Base-by-base conservation (phyloP, 1,140 invertebrate genomes). In the Oscheius sp. region DNA sequence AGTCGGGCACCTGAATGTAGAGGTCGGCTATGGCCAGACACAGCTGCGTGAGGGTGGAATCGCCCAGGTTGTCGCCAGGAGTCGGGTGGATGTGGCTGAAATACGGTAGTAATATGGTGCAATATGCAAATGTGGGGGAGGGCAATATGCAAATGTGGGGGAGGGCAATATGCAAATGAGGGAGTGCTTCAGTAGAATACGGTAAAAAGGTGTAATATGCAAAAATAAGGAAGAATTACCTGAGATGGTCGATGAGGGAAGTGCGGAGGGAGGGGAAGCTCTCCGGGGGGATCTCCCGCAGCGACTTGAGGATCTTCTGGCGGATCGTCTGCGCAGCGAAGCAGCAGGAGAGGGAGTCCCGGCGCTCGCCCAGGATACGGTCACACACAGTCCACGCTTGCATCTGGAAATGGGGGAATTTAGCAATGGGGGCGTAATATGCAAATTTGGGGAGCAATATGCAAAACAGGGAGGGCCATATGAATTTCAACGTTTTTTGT, bases 271-370 rank as follows among this genome's bases (percentile, higher is more conserved):
- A 92, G 68, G 88, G 85, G 79, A 95, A 91, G 34, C 92, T 90
- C 78, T 92, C 90, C 18, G 87, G 77, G 10, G 95, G 94, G 62
- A 99, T 86, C 87, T 99, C 95, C 80, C 93, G 90, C 82, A 98
- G 95, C 65, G 91, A 92, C 78, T 91, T 89, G 85, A 97, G 92
- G 62, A 89, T 88, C 84, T 88, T 82, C 45, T 65, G 28, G 36
- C 95, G 88, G 90, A 99, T 93, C 2, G 95, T 98, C 86, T 98
- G 95, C 10, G 95, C 94, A 26, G 93, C 95, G 88, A 98, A 97
- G 85, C 95, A 96, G 87, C 93, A 95, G 28, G 93, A 94, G 79
- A 96, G 90, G 62, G 94, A 80, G 85, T 93, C 91, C 75, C 89
- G 87, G 81, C 94, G 93, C 42, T 92, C 88, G 71, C 92, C 91